Evolutionary conservation across 2,797 vertebrate genomes (phyloP), one percentile per base, ranked within the genome.

Genomic region (Enteromius mattozi): DNA sequence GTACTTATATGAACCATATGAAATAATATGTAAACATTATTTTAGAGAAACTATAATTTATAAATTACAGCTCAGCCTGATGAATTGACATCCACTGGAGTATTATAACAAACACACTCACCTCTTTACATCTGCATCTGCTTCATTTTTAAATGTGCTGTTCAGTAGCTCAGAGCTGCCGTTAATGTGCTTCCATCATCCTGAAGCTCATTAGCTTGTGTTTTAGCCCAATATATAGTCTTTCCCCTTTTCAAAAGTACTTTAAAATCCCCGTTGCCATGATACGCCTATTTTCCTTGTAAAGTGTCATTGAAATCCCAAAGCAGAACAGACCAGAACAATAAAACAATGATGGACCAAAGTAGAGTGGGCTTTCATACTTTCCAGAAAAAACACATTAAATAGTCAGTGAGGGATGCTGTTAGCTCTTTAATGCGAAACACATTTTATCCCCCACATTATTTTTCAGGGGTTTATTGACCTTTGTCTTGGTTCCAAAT

Each of bases 191-290:
- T 82, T 70, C 27, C 4, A 88, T 81, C 69, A 74, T 88, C 89
- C 91, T 87, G 83, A 86, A 89, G 81, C 86, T 87, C 87, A 86
- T 82, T 45, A 65, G 71, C 76, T 68, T 88, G 27, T 80, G 87
- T 78, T 91, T 94, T 90, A 89, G 92, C 91, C 90, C 91, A 94
- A 94, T 93, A 93, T 95, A 93, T 93, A 91, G 86, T 92, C 88
- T 89, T 89, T 90, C 88, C 94, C 93, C 91, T 94, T 95, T 92
- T 94, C 94, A 96, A 95, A 96, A 96, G 94, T 95, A 95, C 95
- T 96, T 94, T 96, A 95, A 96, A 95, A 95, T 95, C 92, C 91
- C 93, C 83, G 98, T 99, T 98, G 97, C 98, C 96, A 95, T 87
- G 97, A 94, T 94, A 99, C 97, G 77, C 87, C 65, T 88, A 91